These are phyloP conservation scores for Aethes cnicana DNA, from an alignment of 2,888 invertebrate species.

Conservation along the genomic window DNA sequence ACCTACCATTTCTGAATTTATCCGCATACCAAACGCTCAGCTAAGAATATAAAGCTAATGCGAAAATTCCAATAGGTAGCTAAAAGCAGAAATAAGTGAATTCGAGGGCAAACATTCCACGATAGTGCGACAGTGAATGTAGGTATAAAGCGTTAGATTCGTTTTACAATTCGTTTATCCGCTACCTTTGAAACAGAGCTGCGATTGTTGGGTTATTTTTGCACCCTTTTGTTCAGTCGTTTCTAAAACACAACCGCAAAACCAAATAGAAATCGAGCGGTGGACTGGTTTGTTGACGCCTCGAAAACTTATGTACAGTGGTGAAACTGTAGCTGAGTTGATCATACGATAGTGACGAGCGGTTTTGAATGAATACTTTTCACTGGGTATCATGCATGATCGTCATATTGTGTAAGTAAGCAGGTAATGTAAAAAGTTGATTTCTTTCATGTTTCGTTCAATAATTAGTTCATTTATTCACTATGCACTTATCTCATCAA, in stretches of 20 bases:
- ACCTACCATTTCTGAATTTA: background rate
- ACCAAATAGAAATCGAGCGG: slow-evolving; percentile 8
- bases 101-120: slow-evolving; percentile 10
- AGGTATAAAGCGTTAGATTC: slow-evolving; percentile 10
- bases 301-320: background rate
- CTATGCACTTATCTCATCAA: too few relatives aligned
- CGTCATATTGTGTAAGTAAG: too few relatives aligned
- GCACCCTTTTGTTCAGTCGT: slow-evolving; percentile 18
- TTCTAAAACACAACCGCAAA: slow-evolving; percentile 15
- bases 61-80: slow-evolving; percentile 13
- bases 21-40: background rate
- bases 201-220: slow-evolving; percentile 23
- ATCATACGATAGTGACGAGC: too few relatives aligned
- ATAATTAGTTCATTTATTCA: too few relatives aligned
- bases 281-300: slow-evolving; percentile 4
- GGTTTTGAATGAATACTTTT: too few relatives aligned
- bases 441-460: too few relatives aligned
- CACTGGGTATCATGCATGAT: too few relatives aligned
- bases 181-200: slow-evolving; percentile 18
- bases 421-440: too few relatives aligned
- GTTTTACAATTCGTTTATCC: slow-evolving; percentile 15
- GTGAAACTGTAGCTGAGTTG: too few relatives aligned
- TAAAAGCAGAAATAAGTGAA: slow-evolving; percentile 7
- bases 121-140: background rate
- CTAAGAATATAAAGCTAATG: background rate